phyloP scores from a whole-genome alignment of 1,140 invertebrate species.

The Hyles vespertilio region DNA sequence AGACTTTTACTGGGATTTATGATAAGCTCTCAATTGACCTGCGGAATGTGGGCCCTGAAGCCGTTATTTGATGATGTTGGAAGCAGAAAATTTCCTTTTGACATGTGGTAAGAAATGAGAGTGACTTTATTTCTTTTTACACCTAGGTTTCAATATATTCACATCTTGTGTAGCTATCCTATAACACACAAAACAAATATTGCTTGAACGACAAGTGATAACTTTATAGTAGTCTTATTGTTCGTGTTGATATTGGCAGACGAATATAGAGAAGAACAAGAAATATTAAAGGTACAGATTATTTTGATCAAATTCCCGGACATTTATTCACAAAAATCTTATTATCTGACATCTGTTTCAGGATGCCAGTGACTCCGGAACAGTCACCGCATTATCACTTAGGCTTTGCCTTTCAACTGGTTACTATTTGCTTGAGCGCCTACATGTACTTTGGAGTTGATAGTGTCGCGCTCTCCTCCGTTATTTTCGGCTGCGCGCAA shows the following conservation, averaged over 20 bases:
- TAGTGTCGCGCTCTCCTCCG: constrained; percentile 49
- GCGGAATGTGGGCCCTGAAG: constrained; percentile 53
- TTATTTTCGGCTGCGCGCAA: constrained; percentile 61
- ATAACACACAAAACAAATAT: too few species aligned
- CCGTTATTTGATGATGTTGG: constrained; percentile 55
- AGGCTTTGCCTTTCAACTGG: constrained; percentile 49
- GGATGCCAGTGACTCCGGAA: constrained; percentile 58
- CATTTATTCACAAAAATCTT: neutral
- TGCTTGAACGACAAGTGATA: too few species aligned
- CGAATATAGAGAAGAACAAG: neutral
- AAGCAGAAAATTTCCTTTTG: constrained; percentile 55
- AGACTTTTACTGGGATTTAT: constrained; percentile 52
- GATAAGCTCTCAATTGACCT: constrained; percentile 54
- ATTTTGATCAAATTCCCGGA: neutral
- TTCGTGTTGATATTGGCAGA: neutral
- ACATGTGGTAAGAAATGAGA: constrained; percentile 53
- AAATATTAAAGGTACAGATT: neutral
- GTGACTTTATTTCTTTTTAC: too few species aligned
- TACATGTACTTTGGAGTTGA: constrained; percentile 67
- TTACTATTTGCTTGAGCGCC: constrained; percentile 58
- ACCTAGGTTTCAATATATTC: too few species aligned
- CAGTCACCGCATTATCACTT: constrained; percentile 47
- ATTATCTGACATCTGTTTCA: constrained; percentile 21
- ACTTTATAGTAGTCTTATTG: neutral
- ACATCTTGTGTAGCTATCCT: too few species aligned